These are phyloP conservation scores for Eubasilissa regina DNA, from an alignment of 1,140 invertebrate genomes.

Conservation along the genomic window DNA sequence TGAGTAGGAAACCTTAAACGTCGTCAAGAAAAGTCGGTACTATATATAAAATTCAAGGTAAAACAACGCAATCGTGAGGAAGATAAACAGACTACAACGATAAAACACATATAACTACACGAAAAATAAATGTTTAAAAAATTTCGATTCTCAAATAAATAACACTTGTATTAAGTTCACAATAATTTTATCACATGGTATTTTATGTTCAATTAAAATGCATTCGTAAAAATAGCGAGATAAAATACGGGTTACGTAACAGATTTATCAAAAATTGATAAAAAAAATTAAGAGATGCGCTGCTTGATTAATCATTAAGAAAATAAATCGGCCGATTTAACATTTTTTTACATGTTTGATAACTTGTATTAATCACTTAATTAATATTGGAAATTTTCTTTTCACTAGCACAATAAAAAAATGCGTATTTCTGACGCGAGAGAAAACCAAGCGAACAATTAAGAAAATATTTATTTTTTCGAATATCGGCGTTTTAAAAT, in stretches of 20 bases:
- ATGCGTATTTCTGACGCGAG: too few species aligned
- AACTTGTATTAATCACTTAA: neutral
- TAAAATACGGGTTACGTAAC: constrained; percentile 28
- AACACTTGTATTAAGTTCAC: neutral
- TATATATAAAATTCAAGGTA: constrained; percentile 15
- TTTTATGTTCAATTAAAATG: constrained; percentile 31
- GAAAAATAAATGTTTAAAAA: constrained; percentile 1
- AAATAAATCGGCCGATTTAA: too few species aligned
- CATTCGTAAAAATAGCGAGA: constrained; percentile 10
- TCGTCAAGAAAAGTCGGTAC: constrained; percentile 11
- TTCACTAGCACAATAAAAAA: too few species aligned
- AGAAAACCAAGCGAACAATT: too few species aligned
- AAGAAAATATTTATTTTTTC: neutral
- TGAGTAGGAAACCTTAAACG: neutral
- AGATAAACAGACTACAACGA: constrained; percentile 30
- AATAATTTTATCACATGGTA: neutral
- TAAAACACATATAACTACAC: constrained; percentile 16
- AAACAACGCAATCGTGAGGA: constrained; percentile 23
- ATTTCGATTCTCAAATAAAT: constrained; percentile 17
- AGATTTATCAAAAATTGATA: neutral
- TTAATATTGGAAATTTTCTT: too few species aligned
- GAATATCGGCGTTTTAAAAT: neutral
- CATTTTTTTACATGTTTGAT: neutral
- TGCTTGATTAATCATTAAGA: too few species aligned
- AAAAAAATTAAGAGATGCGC: neutral